A percentile compares a stretch with the other conserved stretches of the same genome.
Evolutionary conservation across 2,797 vertebrate species (phyloP).

Genomic region (Lerista edwardsae): DNA sequence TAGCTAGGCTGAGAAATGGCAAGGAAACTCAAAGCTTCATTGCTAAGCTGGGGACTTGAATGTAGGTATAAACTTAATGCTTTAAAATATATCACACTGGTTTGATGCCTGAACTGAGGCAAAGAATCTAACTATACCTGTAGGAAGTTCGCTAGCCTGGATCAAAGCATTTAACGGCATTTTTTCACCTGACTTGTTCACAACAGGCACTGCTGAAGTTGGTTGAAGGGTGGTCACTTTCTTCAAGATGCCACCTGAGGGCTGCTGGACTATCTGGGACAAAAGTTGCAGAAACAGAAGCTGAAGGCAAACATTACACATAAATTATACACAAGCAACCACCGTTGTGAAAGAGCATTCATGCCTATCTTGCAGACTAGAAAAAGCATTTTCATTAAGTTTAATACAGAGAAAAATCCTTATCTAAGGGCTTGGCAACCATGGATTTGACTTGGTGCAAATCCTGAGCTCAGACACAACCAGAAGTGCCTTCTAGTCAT

Average conservation of each 20-base stretch:
- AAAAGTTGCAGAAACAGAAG: slow-evolving; percentile 39
- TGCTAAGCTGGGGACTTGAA: no score
- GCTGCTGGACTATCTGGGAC: slow-evolving; percentile 78
- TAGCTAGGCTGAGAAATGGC: no score
- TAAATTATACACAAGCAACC: neutral
- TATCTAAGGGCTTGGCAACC: no score
- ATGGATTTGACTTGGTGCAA: no score
- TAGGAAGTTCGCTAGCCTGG: slow-evolving; percentile 66
- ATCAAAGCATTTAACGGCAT: slow-evolving; percentile 59
- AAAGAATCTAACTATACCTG: slow-evolving; percentile 55
- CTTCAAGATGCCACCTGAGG: slow-evolving; percentile 67
- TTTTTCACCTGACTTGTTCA: slow-evolving; percentile 69
- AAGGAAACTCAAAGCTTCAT: no score
- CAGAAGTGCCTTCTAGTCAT: no score
- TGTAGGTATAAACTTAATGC: no score
- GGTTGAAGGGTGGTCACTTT: slow-evolving; percentile 64
- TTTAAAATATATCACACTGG: no score
- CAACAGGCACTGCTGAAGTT: slow-evolving; percentile 65
- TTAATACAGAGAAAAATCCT: no score
- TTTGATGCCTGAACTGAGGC: neutral
- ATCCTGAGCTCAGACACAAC: no score
- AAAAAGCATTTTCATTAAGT: slow-evolving; percentile 36
- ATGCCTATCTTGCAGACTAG: slow-evolving; percentile 41
- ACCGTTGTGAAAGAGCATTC: neutral
- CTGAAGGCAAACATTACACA: slow-evolving; percentile 19